These are phyloP conservation scores for Heterochromis multidens DNA, from an alignment of 2,113 vertebrate species.

Conservation along the genomic window DNA sequence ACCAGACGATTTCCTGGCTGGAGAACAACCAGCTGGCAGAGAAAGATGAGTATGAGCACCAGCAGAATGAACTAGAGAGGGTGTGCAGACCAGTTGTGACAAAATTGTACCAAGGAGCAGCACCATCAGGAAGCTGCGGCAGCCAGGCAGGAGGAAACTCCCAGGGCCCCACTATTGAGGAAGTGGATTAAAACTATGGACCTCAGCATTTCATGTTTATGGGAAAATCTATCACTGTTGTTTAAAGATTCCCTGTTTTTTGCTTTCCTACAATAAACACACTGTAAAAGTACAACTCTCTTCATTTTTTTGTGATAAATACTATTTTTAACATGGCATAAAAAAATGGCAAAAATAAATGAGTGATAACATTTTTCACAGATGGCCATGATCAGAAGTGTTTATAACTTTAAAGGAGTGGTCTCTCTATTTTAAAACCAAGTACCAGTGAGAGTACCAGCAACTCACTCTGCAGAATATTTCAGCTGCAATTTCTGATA, in stretches of 20 bases:
- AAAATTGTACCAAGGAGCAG: slow-evolving; percentile 61
- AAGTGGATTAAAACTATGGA: slow-evolving; percentile 58
- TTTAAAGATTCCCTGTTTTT: background rate
- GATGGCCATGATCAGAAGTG: background rate
- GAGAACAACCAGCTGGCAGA: slow-evolving; percentile 72
- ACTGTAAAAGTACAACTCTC: background rate
- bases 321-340: background rate
- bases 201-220: background rate
- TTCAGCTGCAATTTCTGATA: background rate
- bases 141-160: slow-evolving; percentile 27
- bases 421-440: background rate
- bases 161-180: slow-evolving; percentile 65
- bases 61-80: slow-evolving; percentile 68
- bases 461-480: too few species aligned
- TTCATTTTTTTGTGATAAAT: background rate
- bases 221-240: background rate
- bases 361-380: background rate
- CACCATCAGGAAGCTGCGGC: slow-evolving; percentile 30
- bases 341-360: background rate
- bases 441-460: background rate
- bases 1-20: slow-evolving; percentile 63
- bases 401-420: background rate
- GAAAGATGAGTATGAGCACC: slow-evolving; percentile 66
- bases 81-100: slow-evolving; percentile 63
- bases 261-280: slow-evolving; percentile 22